Conservation (phyloP, 1,140 invertebrate genomes). For the Brachystomella parvula region DNA sequence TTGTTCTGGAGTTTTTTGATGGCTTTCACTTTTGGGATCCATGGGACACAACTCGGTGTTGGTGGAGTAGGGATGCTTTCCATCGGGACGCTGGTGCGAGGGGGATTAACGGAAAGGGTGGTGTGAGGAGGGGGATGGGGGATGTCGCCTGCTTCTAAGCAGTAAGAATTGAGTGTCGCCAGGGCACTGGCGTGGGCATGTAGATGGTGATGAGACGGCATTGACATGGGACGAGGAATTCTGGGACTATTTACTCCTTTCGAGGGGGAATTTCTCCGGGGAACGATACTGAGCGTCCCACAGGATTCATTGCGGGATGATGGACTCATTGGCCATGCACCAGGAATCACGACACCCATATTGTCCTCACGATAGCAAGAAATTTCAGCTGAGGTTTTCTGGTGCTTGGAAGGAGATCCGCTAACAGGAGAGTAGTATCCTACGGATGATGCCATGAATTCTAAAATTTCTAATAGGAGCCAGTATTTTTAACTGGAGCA, state of each 20-base stretch:
- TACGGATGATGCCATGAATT: background rate
- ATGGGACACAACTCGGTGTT: background rate
- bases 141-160: background rate
- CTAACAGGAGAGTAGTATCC: background rate
- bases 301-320: background rate
- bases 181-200: background rate
- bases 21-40: background rate
- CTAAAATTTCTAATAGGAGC: background rate
- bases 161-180: background rate
- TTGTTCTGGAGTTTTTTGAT: slow-evolving; percentile 1
- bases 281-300: background rate
- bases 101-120: background rate
- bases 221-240: background rate
- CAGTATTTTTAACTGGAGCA: background rate
- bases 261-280: background rate
- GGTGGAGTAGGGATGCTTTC: background rate
- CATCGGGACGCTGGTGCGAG: background rate
- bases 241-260: background rate
- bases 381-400: background rate
- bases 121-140: background rate
- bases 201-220: background rate
- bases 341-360: background rate
- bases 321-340: slow-evolving; percentile 1
- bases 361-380: background rate
- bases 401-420: background rate